Percentiles rank a stretch among this genome's conserved stretches.
Conservation (phyloP, 2,888 invertebrate genomes). For the Endomychus coccineus region DNA sequence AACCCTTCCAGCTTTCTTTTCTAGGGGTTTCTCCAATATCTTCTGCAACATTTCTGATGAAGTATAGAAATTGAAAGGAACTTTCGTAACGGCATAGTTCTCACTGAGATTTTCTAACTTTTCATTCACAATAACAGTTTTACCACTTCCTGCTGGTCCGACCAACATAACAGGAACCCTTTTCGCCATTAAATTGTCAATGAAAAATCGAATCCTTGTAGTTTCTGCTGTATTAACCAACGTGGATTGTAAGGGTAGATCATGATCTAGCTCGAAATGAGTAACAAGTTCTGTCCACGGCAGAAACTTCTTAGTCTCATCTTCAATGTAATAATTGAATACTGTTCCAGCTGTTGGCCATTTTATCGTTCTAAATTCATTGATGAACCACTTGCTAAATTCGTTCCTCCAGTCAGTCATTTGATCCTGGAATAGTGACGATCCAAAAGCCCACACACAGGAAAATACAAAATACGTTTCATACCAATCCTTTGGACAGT, state of each 20-base stretch:
- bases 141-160: constrained; percentile 84
- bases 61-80: constrained; percentile 92
- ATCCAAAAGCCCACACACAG: constrained; percentile 90
- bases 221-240: constrained; percentile 88
- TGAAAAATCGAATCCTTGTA: constrained; percentile 70
- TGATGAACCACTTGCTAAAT: constrained; percentile 91
- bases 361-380: constrained; percentile 85
- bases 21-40: constrained; percentile 83
- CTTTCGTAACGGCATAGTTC: constrained; percentile 75
- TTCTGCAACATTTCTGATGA: constrained; percentile 86
- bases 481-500: constrained; percentile 90
- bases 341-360: constrained; percentile 78
- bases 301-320: constrained; percentile 73
- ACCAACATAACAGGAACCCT: constrained; percentile 83
- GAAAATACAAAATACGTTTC: constrained; percentile 91
- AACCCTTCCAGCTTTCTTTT: constrained; percentile 91
- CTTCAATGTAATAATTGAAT: constrained; percentile 85
- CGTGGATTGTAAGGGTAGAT: constrained; percentile 68
- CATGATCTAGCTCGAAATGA: constrained; percentile 74
- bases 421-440: constrained; percentile 85
- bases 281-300: constrained; percentile 82
- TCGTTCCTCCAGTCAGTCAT: constrained; percentile 86
- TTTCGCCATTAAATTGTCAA: constrained; percentile 72
- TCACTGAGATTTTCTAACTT: constrained; percentile 69
- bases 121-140: constrained; percentile 83